A percentile compares a stretch with the other conserved stretches of the same genome.
Conservation (phyloP, 1,140 invertebrate genomes). For the Vanessa tameamea region DNA sequence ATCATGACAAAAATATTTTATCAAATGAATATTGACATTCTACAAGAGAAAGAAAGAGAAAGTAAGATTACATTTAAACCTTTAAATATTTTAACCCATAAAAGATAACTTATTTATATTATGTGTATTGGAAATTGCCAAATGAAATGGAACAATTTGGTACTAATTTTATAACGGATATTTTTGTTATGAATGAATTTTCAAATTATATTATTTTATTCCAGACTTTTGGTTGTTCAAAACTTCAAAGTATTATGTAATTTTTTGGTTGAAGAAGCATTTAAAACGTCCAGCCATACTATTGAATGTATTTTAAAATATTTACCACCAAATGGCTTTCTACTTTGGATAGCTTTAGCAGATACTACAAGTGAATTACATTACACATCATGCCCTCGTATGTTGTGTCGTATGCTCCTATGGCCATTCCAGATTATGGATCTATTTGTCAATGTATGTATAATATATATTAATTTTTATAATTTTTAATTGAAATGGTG, state of each 20-base stretch:
- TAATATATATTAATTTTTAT: not conserved
- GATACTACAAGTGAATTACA: constrained; percentile 45
- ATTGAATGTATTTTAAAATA: constrained; percentile 43
- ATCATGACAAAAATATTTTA: too few species aligned
- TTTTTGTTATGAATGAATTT: too few species aligned
- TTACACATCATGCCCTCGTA: constrained; percentile 18
- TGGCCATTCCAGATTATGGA: constrained; percentile 51
- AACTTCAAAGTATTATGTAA: constrained; percentile 45
- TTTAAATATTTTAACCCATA: too few species aligned
- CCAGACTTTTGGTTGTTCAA: constrained; percentile 11
- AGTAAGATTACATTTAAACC: too few species aligned
- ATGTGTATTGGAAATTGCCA: too few species aligned
- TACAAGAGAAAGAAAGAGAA: too few species aligned
- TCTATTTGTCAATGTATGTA: constrained; percentile 51
- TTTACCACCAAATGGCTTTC: constrained; percentile 38
- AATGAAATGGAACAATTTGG: too few species aligned
- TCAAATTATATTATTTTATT: constrained; percentile 6
- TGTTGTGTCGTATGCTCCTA: constrained; percentile 42
- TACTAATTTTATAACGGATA: too few species aligned
- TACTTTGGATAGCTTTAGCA: constrained; percentile 53
- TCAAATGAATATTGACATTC: too few species aligned
- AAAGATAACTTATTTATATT: too few species aligned
- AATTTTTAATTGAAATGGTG: not conserved
- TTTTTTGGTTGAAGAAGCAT: constrained; percentile 43
- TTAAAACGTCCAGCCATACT: constrained; percentile 26